Conservation (phyloP, 1,140 invertebrate species). For the Ceratitis capitata region DNA sequence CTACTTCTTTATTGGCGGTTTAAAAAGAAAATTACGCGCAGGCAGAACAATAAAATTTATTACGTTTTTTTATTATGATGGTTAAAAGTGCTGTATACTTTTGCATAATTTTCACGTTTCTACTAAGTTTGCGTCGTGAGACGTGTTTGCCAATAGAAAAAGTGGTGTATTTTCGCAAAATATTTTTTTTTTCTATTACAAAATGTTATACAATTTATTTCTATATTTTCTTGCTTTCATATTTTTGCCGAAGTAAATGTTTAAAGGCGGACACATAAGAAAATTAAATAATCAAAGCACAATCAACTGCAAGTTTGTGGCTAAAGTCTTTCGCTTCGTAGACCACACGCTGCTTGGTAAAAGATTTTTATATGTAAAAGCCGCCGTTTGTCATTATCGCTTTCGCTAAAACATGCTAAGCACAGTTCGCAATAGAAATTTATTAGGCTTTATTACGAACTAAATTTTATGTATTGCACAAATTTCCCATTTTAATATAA, state of each 20-base stretch:
- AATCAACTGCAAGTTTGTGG: background rate
- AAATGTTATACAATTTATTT: background rate
- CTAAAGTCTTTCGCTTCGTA: background rate
- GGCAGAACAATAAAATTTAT: background rate
- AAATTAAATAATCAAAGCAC: background rate
- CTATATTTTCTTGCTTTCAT: background rate
- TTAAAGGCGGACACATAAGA: background rate
- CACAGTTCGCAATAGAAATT: background rate
- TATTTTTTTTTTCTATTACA: background rate
- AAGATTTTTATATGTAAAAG: background rate
- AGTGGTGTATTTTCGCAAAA: background rate
- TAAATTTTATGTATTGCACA: background rate
- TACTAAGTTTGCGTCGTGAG: background rate
- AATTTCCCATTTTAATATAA: background rate
- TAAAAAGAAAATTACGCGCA: background rate
- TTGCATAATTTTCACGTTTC: background rate
- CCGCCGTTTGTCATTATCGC: background rate
- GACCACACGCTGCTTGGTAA: background rate
- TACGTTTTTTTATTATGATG: background rate
- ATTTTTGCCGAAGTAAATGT: background rate
- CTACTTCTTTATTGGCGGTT: background rate
- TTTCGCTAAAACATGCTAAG: background rate
- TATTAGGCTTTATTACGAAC: background rate
- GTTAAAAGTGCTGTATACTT: background rate
- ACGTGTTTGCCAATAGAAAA: background rate